phyloP scores from a whole-genome alignment of 2,888 invertebrate genomes.

The Urechis unicinctus region DNA sequence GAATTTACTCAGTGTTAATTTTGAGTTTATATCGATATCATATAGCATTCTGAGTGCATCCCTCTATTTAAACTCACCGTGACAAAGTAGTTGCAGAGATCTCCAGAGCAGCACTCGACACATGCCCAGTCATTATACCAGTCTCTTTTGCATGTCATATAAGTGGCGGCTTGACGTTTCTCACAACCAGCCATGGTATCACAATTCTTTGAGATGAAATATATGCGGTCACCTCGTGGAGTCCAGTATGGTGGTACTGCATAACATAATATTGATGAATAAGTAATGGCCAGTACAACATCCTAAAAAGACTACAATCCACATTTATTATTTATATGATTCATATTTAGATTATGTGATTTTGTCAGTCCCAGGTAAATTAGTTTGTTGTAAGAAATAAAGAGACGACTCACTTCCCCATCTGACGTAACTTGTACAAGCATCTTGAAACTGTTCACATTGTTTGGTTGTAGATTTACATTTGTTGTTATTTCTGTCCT shows the following conservation, averaged over 20 bases:
- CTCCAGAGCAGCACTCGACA: constrained; percentile 91
- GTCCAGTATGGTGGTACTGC: constrained; percentile 88
- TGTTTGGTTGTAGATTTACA: constrained; percentile 84
- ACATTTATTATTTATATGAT: too few relatives aligned
- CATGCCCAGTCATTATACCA: constrained; percentile 94
- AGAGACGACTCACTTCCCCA: constrained; percentile 70
- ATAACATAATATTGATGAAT: constrained; percentile 6
- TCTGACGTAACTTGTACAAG: constrained; percentile 79
- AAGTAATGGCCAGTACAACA: neutral
- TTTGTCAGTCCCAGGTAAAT: too few relatives aligned
- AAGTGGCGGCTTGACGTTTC: constrained; percentile 55
- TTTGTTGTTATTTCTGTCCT: constrained; percentile 85
- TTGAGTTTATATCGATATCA: too few relatives aligned
- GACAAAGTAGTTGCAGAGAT: constrained; percentile 89
- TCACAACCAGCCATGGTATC: constrained; percentile 76
- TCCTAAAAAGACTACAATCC: neutral
- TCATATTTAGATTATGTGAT: too few relatives aligned
- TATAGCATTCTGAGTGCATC: too few relatives aligned
- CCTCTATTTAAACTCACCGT: constrained; percentile 70
- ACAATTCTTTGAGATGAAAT: constrained; percentile 86
- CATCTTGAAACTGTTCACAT: constrained; percentile 75
- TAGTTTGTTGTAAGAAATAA: too few relatives aligned
- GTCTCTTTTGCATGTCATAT: constrained; percentile 16
- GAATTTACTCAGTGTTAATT: too few relatives aligned
- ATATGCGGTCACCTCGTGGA: constrained; percentile 84